Evolutionary conservation across 2,888 invertebrate genomes (phyloP), one percentile per base, ranked within the genome.

Genomic region (Papilio protenor): DNA sequence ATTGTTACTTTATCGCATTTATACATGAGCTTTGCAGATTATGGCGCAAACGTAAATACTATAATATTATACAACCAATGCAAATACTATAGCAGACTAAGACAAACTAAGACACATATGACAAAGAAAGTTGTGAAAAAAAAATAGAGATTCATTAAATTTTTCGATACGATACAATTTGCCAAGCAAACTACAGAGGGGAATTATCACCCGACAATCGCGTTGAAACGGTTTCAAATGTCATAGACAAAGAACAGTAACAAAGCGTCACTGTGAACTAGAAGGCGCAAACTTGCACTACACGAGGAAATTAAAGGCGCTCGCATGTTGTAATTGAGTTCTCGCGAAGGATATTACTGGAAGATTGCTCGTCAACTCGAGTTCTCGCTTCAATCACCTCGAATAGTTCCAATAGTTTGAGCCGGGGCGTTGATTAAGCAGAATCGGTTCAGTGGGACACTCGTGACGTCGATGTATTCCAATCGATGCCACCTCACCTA

Each of bases 291-390:
- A 78, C 75, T 82, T 82, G 80, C 80, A 84, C 86, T 87, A 85
- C 85, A 89, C 82, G 83, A 90, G 92, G 92, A 92, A 93, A 93
- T 93, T 90, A 91, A 92, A 90, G 89, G 86, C 88, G 83, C 87
- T 88, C 85, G 82, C 84, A 84, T 88, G 88, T 89, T 87, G 91
- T 93, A 92, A 94, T 94, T 89, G 91, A 92, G 93, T 94, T 94
- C 88, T 87, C 87, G 87, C 85, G 87, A 89, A 92, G 94, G 94
- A 94, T 94, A 94, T 94, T 94, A 93, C 90, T 88, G 82, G 91
- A 94, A 94, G 94, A 94, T 94, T 94, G 94, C 92, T 94, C 92
- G 92, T 92, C 92, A 93, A 89, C 87, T 87, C 86, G 87, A 87
- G 90, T 92, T 90, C 88, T 89, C 91, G 89, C 85, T 90, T 86